Conservation (phyloP, 2,113 vertebrate genomes). For the Nansenia antarctica region DNA sequence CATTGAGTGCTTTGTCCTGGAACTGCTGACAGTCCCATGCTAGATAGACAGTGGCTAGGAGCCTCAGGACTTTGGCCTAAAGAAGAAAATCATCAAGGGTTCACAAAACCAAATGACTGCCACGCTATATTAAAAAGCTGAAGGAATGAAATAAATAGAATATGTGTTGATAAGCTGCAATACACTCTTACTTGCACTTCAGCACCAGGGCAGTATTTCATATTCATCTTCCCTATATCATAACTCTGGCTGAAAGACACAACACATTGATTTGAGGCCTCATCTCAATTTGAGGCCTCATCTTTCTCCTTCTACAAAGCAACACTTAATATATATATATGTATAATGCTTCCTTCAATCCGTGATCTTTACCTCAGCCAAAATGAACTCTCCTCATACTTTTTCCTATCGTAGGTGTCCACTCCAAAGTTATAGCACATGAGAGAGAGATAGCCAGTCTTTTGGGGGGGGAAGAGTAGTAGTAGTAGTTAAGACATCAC, state of each 20-base stretch:
- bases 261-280: too few species aligned
- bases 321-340: too few species aligned
- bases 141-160: not conserved
- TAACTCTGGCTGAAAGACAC: constrained; percentile 84
- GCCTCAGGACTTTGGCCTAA: constrained; percentile 86
- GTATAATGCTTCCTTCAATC: not conserved
- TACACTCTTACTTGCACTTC: constrained; percentile 80
- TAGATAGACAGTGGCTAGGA: constrained; percentile 84
- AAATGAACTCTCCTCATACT: constrained; percentile 83
- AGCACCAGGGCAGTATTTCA: constrained; percentile 67
- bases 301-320: too few species aligned
- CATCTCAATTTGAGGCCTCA: too few species aligned
- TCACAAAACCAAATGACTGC: not conserved
- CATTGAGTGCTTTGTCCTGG: constrained; percentile 81
- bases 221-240: constrained; percentile 83
- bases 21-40: constrained; percentile 81
- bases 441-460: constrained; percentile 84
- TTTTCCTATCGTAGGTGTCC: constrained; percentile 76
- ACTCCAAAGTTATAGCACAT: constrained; percentile 94
- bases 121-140: not conserved
- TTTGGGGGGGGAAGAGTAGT: not conserved
- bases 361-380: constrained; percentile 86
- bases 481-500: too few species aligned
- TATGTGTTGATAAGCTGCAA: not conserved
- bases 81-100: constrained; percentile 18